Evolutionary conservation across 2,797 vertebrate species (phyloP), one percentile per base, ranked within the genome.

Genomic region (Loris lydekkerianus): DNA sequence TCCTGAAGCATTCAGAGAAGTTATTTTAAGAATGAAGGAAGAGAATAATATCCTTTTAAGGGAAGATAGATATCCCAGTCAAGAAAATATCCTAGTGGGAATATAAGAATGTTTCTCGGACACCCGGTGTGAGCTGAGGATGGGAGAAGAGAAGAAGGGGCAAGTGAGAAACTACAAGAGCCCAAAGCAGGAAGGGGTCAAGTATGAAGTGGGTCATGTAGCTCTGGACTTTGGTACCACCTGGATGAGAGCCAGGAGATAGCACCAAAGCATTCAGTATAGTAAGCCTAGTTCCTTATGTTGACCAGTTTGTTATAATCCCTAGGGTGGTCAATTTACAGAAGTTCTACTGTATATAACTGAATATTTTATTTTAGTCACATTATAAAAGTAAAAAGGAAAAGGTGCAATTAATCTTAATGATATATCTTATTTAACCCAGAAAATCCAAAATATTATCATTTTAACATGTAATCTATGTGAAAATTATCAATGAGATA

Each of bases 401-500:
- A 86, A 29, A 89, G 56, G 29, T 89, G 43, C 85, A 92, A 72
- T 43, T 72, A 23, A 29, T 83, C 76, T 40, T 69, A 70, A 70
- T 78, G 58, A 25, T 63, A 73, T 40, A 43, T 49, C 88, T 88
- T 27, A 61, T 69, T 80, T 73, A 95, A 85, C 46, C 20, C 46
- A 85, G 63, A 89, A 78, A 85, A 65, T 80, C n/a, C 17, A 73
- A 89, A 72, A 89, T 78, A 56, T 65, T 80, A 46, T 70, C 46
- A 84, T 65, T 53, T 93, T 58, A 46, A 46, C 8, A 37, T n/a
- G 34, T 18, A 84, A 40, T 70, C 21, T 37, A 72, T 76, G 40
- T 78, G 27, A 49, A 69, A 80, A 46, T 85, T 89, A 84, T 65
- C 83, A 88, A 61, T 89, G 56, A 63, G 67, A 46, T 89, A 56